phyloP scores from a whole-genome alignment of 2,797 vertebrate species.

The Okamejei kenojei region DNA sequence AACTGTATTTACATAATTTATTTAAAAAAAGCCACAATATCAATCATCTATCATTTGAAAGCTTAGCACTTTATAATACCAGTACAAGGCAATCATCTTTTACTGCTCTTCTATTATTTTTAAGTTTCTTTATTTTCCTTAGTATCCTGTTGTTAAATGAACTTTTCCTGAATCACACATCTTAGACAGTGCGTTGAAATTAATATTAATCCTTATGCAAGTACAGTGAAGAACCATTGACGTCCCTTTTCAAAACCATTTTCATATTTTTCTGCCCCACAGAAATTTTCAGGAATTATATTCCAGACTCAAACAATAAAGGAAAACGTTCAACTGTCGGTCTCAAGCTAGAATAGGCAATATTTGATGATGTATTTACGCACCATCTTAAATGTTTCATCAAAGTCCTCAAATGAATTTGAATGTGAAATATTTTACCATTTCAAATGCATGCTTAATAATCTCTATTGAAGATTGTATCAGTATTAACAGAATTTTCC shows the following conservation, averaged over 20 bases:
- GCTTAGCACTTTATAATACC: too few relatives aligned
- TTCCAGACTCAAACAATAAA: not conserved
- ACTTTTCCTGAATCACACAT: not conserved
- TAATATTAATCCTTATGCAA: not conserved
- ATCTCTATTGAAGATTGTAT: not conserved
- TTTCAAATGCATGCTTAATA: not conserved
- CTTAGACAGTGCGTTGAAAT: not conserved
- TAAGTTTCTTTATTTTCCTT: not conserved
- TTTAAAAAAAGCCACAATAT: too few relatives aligned
- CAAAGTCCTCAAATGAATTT: conserved; percentile 1
- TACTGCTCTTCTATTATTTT: not conserved
- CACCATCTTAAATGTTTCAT: not conserved
- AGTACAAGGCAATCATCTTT: not conserved
- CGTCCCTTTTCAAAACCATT: not conserved
- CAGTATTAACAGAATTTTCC: not conserved
- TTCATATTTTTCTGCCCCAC: not conserved
- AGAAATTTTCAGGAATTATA: not conserved
- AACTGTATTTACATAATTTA: too few relatives aligned
- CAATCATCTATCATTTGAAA: too few relatives aligned
- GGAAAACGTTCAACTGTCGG: not conserved
- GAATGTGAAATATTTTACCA: conserved; percentile 10
- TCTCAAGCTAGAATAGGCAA: not conserved
- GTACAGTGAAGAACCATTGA: not conserved
- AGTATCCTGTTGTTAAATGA: not conserved
- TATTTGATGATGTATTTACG: not conserved